These are phyloP conservation scores for Urocitellus parryii DNA, from an alignment of 2,113 vertebrate genomes.

Conservation along the genomic window DNA sequence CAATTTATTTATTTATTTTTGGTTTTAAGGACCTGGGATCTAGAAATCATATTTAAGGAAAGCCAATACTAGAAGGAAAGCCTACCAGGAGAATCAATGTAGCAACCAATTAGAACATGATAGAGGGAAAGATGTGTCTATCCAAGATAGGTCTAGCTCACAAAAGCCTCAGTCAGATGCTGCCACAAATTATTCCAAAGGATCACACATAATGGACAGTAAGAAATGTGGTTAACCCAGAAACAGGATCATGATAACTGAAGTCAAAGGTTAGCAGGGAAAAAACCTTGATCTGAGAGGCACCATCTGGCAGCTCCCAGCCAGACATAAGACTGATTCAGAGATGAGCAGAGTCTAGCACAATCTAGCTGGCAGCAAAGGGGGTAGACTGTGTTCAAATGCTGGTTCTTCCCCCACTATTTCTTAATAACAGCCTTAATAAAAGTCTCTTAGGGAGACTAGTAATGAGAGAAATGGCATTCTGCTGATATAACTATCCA, in stretches of 20 bases:
- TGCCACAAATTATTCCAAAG: conserved; percentile 48
- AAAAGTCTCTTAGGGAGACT: background rate
- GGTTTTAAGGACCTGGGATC: conserved; percentile 10
- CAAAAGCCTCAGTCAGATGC: background rate
- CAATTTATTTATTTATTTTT: background rate
- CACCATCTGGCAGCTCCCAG: background rate
- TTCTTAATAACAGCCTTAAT: background rate
- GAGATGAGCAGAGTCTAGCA: conserved; percentile 5
- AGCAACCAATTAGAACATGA: background rate
- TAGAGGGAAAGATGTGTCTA: background rate
- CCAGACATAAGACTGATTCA: background rate
- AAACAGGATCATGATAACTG: background rate
- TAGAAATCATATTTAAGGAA: conserved; percentile 45
- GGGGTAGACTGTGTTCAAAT: background rate
- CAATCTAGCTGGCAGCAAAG: conserved; percentile 10
- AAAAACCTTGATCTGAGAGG: conserved; percentile 8
- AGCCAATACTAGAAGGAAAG: background rate
- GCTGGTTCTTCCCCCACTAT: background rate
- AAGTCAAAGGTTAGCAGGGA: conserved; percentile 32
- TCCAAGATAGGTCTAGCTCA: background rate
- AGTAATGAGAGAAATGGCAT: conserved; percentile 46
- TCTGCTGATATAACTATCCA: conserved; percentile 1
- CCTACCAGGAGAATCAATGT: background rate
- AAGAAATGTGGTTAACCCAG: conserved; percentile 15
- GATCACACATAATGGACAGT: background rate